Percentiles rank a stretch among this genome's conserved stretches.
These are phyloP conservation scores for Petrocephalus zakoni DNA, from an alignment of 2,113 vertebrate species.

Conservation along the genomic window DNA sequence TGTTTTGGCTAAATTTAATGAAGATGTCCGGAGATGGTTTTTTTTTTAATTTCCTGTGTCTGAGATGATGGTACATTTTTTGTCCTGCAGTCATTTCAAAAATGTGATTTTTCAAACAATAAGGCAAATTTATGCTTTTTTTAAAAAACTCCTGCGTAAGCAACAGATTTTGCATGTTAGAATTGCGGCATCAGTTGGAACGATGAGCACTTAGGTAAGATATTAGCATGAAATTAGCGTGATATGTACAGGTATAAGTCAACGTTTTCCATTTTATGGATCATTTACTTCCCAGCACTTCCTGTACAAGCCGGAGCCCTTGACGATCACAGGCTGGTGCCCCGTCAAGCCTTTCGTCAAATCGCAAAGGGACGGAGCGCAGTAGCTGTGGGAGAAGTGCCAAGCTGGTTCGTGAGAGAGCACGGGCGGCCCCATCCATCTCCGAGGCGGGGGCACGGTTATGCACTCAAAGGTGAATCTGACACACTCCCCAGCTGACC, in stretches of 20 bases:
- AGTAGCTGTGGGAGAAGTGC: not conserved
- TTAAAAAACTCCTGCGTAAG: not conserved
- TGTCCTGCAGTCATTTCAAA: not conserved
- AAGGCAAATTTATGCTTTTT: not conserved
- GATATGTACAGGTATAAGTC: not conserved
- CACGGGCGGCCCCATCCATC: not conserved
- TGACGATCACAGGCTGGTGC: not conserved
- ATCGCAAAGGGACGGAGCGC: not conserved
- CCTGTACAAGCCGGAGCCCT: not conserved
- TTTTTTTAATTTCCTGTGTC: not conserved
- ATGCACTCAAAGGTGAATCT: not conserved
- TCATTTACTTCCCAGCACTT: not conserved
- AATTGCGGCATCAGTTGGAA: not conserved
- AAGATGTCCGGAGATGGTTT: not conserved
- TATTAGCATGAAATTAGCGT: not conserved
- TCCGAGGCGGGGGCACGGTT: not conserved
- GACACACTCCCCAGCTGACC: constrained; percentile 31
- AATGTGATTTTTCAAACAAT: not conserved
- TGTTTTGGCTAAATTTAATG: not conserved
- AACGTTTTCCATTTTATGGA: not conserved
- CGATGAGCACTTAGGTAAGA: too few species aligned
- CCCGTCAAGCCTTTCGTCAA: not conserved
- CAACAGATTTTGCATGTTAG: not conserved
- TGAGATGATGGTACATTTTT: not conserved
- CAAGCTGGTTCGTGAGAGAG: not conserved